A percentile compares a stretch with the other conserved stretches of the same genome.
Conservation (phyloP, 2,888 invertebrate genomes). For the Diloba caeruleocephala region DNA sequence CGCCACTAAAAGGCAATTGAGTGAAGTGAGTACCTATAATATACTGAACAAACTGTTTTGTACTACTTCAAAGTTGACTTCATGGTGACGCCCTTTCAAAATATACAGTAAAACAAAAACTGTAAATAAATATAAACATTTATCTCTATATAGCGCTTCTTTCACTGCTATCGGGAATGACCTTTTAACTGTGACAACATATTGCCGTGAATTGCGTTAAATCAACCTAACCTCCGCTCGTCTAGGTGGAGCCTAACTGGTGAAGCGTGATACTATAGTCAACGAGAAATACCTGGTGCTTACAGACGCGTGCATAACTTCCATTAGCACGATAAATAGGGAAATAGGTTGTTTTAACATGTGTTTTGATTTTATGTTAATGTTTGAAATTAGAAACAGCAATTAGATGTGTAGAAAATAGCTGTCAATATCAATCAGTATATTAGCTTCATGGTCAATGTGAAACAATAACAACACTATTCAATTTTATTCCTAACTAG, state of each 20-base stretch:
- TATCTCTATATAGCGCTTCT: conserved; percentile 30
- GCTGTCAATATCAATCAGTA: too few relatives aligned
- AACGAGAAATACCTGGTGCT: conserved; percentile 21
- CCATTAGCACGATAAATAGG: neutral
- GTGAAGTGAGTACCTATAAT: too few relatives aligned
- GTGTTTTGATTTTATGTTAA: neutral
- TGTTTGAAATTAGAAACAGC: neutral
- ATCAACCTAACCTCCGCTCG: conserved; percentile 75
- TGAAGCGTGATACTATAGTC: conserved; percentile 35
- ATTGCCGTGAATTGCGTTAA: conserved; percentile 81
- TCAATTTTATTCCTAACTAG: too few relatives aligned
- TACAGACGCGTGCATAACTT: conserved; percentile 6
- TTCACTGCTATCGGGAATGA: conserved; percentile 39
- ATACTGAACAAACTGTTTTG: too few relatives aligned
- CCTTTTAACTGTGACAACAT: conserved; percentile 84
- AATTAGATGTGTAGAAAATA: too few relatives aligned
- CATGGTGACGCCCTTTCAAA: too few relatives aligned
- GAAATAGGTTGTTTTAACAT: neutral
- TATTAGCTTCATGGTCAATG: too few relatives aligned
- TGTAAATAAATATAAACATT: too few relatives aligned
- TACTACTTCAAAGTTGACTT: too few relatives aligned
- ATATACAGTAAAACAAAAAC: too few relatives aligned
- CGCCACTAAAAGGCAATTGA: too few relatives aligned
- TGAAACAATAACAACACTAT: too few relatives aligned
- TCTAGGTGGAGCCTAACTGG: conserved; percentile 56